Evolutionary conservation across 2,113 vertebrate species (phyloP), one percentile per base, ranked within the genome.

Genomic region (Leucopsar rothschildi): DNA sequence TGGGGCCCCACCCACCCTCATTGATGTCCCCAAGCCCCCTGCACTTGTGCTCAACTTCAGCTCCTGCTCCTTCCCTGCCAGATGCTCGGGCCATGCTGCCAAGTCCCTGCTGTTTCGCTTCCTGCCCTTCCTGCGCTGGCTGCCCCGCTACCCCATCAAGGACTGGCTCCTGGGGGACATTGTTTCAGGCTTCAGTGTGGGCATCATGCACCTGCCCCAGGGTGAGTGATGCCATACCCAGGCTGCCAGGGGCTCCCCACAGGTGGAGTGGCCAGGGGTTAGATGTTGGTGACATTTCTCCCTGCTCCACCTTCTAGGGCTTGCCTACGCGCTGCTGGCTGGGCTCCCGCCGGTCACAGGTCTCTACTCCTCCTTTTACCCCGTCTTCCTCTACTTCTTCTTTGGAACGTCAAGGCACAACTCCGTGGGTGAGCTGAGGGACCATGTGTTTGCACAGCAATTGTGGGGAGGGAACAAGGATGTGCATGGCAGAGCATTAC

Each of bases 171-270:
- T 98, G 1, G 98, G 99, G 15, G 99, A 99, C 92, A 64, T 99
- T 17, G 31, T 98, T 56, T 98, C 99, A 0, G 99, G 99, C 82
- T 96, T 99, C 97, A 99, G 99, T 4, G 98, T 99, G 90, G 99
- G 98, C 90, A 99, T 99, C 97, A 99, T 99, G 98, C 99, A 99
- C 95, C 98, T 99, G 65, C 99, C 99, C 12, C 99, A 99, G 95
- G 99, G 99, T 99, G 97, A 98, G 97, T 5, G 10, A 40, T 18
- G 19, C 11, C 21, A 24, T 39, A 12, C 19, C 45, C 42, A n/a
- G 50, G 25, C 50, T 82, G 47, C 29, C 1, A 1, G 39, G 31
- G 55, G 6, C 7, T 70, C 29, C 49, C 53, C 3, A 1, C 8
- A 22, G 37, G 14, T 19, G 11, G 20, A 9, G 3, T 23, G 15